A percentile compares a stretch with the other conserved stretches of the same genome.
Conservation (phyloP, 2,797 vertebrate genomes). For the Coendou prehensilis region DNA sequence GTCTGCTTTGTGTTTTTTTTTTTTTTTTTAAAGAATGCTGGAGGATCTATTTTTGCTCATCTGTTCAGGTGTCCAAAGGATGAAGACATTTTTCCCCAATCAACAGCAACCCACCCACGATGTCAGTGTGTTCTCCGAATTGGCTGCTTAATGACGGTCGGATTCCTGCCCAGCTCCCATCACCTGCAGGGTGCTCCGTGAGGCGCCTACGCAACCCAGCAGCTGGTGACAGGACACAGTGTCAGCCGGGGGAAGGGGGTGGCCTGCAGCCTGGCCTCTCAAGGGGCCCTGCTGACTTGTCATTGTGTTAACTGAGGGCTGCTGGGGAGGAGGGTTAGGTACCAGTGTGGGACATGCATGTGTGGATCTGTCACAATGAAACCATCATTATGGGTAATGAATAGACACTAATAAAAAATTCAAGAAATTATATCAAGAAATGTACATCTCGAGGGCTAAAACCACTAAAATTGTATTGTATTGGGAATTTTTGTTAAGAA, state of each 20-base stretch:
- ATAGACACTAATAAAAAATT: background rate
- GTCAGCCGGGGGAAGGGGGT: background rate
- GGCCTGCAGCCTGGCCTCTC: background rate
- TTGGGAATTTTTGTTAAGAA: background rate
- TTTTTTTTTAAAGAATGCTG: background rate
- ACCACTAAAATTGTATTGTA: background rate
- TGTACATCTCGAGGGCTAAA: background rate
- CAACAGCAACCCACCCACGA: conserved; percentile 61
- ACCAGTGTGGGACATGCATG: too few relatives aligned
- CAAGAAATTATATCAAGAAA: background rate
- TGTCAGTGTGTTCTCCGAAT: conserved; percentile 64
- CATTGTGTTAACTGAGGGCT: background rate
- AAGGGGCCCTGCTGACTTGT: background rate
- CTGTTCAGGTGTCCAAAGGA: conserved; percentile 73
- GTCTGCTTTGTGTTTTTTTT: background rate
- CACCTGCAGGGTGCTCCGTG: background rate
- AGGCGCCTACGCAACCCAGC: background rate
- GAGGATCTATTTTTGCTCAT: conserved; percentile 75
- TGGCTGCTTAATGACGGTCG: conserved; percentile 55
- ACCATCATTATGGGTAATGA: background rate
- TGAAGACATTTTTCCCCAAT: conserved; percentile 71
- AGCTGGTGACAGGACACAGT: background rate
- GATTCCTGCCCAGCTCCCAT: background rate
- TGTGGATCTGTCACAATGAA: background rate
- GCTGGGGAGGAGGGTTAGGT: background rate